Conservation (phyloP, 2,113 vertebrate genomes). For the Atractosteus spatula region DNA sequence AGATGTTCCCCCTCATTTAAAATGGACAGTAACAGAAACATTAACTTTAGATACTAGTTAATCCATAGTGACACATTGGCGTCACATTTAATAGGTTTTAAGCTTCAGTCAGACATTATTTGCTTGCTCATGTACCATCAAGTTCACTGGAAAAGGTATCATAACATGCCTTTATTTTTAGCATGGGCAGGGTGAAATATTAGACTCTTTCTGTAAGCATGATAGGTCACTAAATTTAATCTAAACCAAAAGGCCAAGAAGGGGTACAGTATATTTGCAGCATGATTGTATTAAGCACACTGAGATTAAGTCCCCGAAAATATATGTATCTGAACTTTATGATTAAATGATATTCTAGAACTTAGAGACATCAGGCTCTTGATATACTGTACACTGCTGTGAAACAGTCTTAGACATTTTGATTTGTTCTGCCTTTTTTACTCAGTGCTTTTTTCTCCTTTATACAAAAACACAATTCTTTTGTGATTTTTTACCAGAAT, state of each 20-base stretch:
- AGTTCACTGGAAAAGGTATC: conserved; percentile 73
- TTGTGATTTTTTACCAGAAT: no score
- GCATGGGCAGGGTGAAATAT: conserved; percentile 79
- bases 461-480: no score
- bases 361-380: neutral
- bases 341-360: neutral
- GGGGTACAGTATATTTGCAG: conserved; percentile 40
- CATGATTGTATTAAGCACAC: conserved; percentile 9
- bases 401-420: no score
- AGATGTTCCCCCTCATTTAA: conserved; percentile 21
- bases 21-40: conserved; percentile 45
- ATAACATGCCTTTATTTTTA: conserved; percentile 93
- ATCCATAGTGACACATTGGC: conserved; percentile 48
- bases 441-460: no score
- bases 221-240: conserved; percentile 81
- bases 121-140: conserved; percentile 73
- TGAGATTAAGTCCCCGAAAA: neutral
- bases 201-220: conserved; percentile 75
- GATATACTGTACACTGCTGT: neutral
- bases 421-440: no score
- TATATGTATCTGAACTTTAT: neutral
- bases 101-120: conserved; percentile 55
- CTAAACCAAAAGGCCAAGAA: conserved; percentile 63
- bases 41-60: conserved; percentile 31
- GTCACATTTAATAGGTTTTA: conserved; percentile 33